Percentiles rank a stretch among this genome's conserved stretches.
Evolutionary conservation across 2,797 vertebrate genomes (phyloP).

Genomic region (Mus caroli): DNA sequence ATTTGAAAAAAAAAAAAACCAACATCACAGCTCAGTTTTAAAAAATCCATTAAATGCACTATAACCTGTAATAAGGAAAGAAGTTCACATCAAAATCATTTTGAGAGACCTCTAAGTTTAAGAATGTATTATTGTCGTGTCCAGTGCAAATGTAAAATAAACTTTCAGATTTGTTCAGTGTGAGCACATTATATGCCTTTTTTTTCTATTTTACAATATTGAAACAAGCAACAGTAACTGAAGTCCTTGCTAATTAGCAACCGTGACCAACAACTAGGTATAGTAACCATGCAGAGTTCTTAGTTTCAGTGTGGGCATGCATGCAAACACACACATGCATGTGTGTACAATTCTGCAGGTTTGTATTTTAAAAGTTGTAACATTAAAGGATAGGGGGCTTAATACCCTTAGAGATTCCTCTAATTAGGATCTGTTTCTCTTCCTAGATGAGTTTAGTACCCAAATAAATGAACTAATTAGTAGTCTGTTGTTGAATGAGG

Average conservation of each 20-base stretch:
- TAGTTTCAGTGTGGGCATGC: background rate
- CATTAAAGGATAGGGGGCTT: conserved; percentile 51
- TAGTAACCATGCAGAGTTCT: background rate
- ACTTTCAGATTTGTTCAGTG: conserved; percentile 29
- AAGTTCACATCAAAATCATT: background rate
- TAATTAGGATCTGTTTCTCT: conserved; percentile 70
- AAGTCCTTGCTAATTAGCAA: conserved; percentile 44
- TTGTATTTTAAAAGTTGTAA: conserved; percentile 40
- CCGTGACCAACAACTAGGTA: background rate
- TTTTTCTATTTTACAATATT: background rate
- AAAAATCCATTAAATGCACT: background rate
- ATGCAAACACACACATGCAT: background rate
- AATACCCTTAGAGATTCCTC: conserved; percentile 67
- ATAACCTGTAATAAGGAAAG: background rate
- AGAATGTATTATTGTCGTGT: background rate
- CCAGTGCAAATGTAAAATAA: conserved; percentile 12
- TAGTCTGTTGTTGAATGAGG: conserved; percentile 71
- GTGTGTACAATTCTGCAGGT: background rate
- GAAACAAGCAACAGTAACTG: background rate
- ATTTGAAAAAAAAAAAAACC: background rate
- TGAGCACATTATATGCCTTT: background rate
- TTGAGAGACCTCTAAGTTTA: background rate
- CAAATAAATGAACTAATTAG: conserved; percentile 81
- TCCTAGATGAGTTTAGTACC: conserved; percentile 75
- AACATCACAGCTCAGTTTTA: background rate